Conservation (phyloP, 2,888 invertebrate species). For the Drosophila helvetica region DNA sequence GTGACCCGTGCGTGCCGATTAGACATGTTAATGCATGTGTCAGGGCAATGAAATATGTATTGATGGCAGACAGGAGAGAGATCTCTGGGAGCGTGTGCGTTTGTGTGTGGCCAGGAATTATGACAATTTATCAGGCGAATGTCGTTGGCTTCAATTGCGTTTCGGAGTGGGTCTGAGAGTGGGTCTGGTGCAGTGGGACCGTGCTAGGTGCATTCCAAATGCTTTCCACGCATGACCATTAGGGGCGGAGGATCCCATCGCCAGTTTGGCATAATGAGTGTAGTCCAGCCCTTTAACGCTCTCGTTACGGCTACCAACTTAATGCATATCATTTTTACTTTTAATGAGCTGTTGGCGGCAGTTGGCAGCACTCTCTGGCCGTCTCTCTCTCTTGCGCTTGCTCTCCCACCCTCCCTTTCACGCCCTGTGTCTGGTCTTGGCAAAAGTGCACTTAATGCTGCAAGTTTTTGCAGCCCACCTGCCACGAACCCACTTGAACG, state of each 20-base stretch:
- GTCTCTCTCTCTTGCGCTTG: background rate
- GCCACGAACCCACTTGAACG: slow-evolving; percentile 62
- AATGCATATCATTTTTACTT: slow-evolving; percentile 77
- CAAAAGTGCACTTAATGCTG: slow-evolving; percentile 73
- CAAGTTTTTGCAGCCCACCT: slow-evolving; percentile 71
- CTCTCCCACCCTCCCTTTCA: background rate
- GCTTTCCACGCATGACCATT: slow-evolving; percentile 76
- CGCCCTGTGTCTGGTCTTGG: slow-evolving; percentile 28
- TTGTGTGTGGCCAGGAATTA: slow-evolving; percentile 57
- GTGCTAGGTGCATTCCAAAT: slow-evolving; percentile 47
- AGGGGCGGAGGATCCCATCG: slow-evolving; percentile 25
- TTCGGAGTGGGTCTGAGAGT: background rate
- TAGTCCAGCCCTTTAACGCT: slow-evolving; percentile 59
- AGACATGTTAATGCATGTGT: slow-evolving; percentile 78
- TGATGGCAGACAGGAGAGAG: slow-evolving; percentile 45
- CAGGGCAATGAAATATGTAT: slow-evolving; percentile 77
- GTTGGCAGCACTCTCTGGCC: slow-evolving; percentile 31
- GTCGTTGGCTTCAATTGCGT: slow-evolving; percentile 37
- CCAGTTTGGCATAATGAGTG: slow-evolving; percentile 68
- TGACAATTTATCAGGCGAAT: slow-evolving; percentile 69
- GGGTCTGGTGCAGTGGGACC: slow-evolving; percentile 4
- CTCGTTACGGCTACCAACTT: slow-evolving; percentile 65
- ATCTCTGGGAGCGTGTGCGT: slow-evolving; percentile 5
- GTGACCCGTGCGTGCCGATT: slow-evolving; percentile 57
- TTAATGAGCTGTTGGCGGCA: slow-evolving; percentile 68